Evolutionary conservation across 2,113 vertebrate species (phyloP).

Genomic region (Hippocampus comes): DNA sequence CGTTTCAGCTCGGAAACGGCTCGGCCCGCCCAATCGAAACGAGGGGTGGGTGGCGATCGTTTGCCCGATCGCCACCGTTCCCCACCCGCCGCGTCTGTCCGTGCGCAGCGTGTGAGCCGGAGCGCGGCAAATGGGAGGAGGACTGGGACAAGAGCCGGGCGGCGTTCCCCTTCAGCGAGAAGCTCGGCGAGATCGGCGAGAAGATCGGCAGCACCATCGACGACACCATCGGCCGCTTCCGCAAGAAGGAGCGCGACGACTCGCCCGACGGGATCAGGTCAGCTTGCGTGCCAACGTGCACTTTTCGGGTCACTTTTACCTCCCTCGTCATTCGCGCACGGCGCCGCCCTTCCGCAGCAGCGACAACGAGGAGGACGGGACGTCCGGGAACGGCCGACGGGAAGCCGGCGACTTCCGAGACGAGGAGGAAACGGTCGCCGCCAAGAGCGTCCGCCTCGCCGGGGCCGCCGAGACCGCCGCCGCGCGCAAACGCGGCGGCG

Average conservation of each 20-base stretch:
- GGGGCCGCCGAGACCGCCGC: slow-evolving; percentile 85
- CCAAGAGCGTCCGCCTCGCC: slow-evolving; percentile 88
- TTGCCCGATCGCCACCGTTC: no score
- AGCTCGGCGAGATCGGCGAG: slow-evolving; percentile 93
- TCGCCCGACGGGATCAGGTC: slow-evolving; percentile 92
- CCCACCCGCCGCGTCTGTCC: neutral
- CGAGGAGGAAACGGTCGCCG: slow-evolving; percentile 88
- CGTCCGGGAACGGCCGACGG: slow-evolving; percentile 74
- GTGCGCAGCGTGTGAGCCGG: slow-evolving; percentile 67
- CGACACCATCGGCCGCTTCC: slow-evolving; percentile 95
- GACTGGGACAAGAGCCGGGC: slow-evolving; percentile 94
- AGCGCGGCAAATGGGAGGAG: slow-evolving; percentile 93
- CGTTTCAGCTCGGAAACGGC: no score
- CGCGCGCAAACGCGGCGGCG: slow-evolving; percentile 87
- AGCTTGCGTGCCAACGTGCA: neutral
- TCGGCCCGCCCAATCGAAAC: no score
- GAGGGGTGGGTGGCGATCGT: no score
- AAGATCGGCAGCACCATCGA: slow-evolving; percentile 97
- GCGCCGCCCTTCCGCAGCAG: slow-evolving; percentile 60
- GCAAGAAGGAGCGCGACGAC: slow-evolving; percentile 92
- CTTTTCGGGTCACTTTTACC: neutral
- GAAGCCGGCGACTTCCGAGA: slow-evolving; percentile 92
- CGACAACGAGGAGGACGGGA: slow-evolving; percentile 87
- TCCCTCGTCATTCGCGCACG: neutral
- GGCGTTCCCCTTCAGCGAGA: slow-evolving; percentile 93